Conservation (phyloP, 1,140 invertebrate genomes). For the Vanessa atalanta region DNA sequence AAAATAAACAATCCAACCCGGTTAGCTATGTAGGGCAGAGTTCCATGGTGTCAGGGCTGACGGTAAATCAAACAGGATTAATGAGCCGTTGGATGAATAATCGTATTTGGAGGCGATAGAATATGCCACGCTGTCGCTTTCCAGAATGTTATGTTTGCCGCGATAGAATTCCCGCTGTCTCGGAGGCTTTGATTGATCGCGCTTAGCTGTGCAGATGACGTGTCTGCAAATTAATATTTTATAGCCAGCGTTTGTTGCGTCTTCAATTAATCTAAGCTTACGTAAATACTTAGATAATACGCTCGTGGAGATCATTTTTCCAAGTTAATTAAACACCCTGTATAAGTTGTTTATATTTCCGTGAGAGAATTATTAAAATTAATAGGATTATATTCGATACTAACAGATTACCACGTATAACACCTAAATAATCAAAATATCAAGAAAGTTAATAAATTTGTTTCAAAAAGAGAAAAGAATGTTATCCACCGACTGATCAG, state of each 20-base stretch:
- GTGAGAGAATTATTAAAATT: too few relatives aligned
- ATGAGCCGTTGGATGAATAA: constrained; percentile 11
- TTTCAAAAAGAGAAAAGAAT: too few relatives aligned
- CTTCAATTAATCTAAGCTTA: not conserved
- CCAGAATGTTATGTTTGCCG: constrained; percentile 4
- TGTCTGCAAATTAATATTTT: constrained; percentile 6
- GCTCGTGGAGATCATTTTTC: too few relatives aligned
- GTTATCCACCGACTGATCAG: too few relatives aligned
- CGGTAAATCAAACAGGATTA: constrained; percentile 12
- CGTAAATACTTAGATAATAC: too few relatives aligned
- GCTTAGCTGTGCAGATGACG: constrained; percentile 3
- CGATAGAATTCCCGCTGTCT: not conserved
- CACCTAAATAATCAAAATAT: too few relatives aligned
- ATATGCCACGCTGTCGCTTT: constrained; percentile 5
- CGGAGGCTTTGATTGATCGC: constrained; percentile 1
- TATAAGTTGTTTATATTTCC: too few relatives aligned
- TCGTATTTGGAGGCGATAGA: constrained; percentile 9
- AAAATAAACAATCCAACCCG: not conserved
- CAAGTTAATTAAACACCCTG: too few relatives aligned
- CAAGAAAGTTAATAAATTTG: too few relatives aligned
- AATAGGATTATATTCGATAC: too few relatives aligned
- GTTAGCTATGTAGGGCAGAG: constrained; percentile 5
- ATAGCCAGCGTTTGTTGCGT: not conserved
- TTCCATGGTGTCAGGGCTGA: not conserved
- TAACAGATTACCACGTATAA: too few relatives aligned